Evolutionary conservation across 2,888 invertebrate species (phyloP).

Genomic region (Scaptomyza reducta): DNA sequence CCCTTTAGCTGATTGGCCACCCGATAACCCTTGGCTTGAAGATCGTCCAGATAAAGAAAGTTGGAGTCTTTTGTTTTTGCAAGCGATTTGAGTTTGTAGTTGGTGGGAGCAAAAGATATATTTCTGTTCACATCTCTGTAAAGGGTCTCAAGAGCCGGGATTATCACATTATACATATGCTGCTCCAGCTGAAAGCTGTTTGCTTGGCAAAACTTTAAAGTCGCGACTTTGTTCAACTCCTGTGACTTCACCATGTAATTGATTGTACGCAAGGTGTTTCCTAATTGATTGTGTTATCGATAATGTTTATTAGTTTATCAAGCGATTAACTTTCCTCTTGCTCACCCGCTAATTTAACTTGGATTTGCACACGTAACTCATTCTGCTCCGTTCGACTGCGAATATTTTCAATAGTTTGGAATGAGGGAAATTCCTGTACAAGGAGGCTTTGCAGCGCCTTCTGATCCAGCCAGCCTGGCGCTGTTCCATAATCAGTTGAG

Average conservation of each 20-base stretch:
- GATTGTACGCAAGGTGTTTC: conserved; percentile 31
- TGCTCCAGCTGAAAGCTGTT: conserved; percentile 62
- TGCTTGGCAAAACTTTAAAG: conserved; percentile 26
- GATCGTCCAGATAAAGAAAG: conserved; percentile 70
- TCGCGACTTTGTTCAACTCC: conserved; percentile 3
- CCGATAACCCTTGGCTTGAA: conserved; percentile 60
- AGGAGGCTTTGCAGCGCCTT: conserved; percentile 38
- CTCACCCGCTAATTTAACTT: conserved; percentile 42
- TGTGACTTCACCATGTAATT: conserved; percentile 60
- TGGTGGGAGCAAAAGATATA: conserved; percentile 58
- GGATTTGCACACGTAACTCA: conserved; percentile 36
- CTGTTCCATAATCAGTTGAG: conserved; percentile 31
- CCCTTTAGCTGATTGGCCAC: conserved; percentile 65
- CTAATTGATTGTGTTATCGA: conserved; percentile 25
- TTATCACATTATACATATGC: conserved; percentile 57
- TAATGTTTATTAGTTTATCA: background rate
- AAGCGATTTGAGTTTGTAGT: conserved; percentile 21
- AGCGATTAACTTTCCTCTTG: background rate
- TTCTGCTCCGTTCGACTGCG: conserved; percentile 33
- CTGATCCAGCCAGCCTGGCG: conserved; percentile 42
- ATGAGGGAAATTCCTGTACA: conserved; percentile 21
- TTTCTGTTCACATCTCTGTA: conserved; percentile 54
- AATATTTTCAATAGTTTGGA: conserved; percentile 29
- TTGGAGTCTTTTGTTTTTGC: conserved; percentile 14
- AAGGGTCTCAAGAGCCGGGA: conserved; percentile 70